These are phyloP conservation scores for Graphium colonna DNA, from an alignment of 2,888 invertebrate species.

Conservation along the genomic window DNA sequence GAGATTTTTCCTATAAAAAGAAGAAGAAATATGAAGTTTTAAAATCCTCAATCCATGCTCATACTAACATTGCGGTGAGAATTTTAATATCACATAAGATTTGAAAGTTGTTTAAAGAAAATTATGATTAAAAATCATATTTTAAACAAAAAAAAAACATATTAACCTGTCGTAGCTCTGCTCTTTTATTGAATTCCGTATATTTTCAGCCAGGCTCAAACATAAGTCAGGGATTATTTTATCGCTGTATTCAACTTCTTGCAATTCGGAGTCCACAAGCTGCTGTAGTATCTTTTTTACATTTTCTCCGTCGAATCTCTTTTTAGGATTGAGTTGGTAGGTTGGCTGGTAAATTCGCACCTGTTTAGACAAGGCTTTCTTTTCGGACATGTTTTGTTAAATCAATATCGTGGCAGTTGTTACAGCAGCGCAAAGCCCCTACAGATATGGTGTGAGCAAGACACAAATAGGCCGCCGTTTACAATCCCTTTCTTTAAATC, in stretches of 20 bases:
- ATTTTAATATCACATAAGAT: too few relatives aligned
- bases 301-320: conserved; percentile 81
- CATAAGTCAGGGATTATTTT: conserved; percentile 78
- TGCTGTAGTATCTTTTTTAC: conserved; percentile 81
- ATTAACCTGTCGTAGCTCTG: conserved; percentile 83
- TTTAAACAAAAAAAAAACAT: too few relatives aligned
- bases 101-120: too few relatives aligned
- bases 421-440: not conserved
- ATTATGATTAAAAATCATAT: too few relatives aligned
- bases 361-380: conserved; percentile 51
- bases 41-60: conserved; percentile 46
- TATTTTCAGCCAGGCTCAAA: conserved; percentile 79
- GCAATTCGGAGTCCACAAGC: conserved; percentile 80
- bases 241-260: conserved; percentile 82
- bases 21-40: conserved; percentile 36
- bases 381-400: conserved; percentile 45
- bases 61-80: conserved; percentile 43
- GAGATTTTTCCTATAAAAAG: too few relatives aligned
- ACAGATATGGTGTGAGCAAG: too few relatives aligned
- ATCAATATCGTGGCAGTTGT: conserved; percentile 25
- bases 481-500: too few relatives aligned
- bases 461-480: too few relatives aligned
- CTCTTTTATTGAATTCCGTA: conserved; percentile 81
- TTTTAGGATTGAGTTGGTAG: conserved; percentile 82
- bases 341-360: conserved; percentile 80